Evolutionary conservation across 2,113 vertebrate genomes (phyloP).

Genomic region (Apeltes quadracus): DNA sequence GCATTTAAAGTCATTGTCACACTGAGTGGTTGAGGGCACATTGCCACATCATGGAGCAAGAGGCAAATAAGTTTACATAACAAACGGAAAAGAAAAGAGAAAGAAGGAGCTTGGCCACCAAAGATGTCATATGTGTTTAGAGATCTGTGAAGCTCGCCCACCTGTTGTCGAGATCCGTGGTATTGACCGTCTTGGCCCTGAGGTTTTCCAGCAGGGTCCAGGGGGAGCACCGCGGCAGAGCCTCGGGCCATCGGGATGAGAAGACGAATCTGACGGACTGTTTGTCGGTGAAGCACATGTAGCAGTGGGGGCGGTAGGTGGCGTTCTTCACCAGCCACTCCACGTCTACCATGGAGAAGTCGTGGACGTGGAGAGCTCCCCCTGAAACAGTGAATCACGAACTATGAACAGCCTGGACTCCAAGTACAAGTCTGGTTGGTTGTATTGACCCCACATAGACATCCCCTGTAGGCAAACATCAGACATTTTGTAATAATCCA

Average conservation of each 20-base stretch:
- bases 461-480: background rate
- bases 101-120: no score
- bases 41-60: background rate
- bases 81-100: background rate
- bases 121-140: background rate
- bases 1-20: background rate
- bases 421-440: background rate
- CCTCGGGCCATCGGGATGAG: conserved; percentile 71
- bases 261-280: conserved; percentile 82
- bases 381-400: conserved; percentile 70
- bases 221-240: conserved; percentile 68
- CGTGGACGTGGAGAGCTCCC: conserved; percentile 88
- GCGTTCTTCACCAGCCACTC: conserved; percentile 90
- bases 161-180: conserved; percentile 84
- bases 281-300: conserved; percentile 81
- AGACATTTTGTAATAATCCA: background rate
- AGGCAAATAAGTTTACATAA: background rate
- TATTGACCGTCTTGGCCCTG: conserved; percentile 69
- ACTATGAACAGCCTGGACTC: background rate
- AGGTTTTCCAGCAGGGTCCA: conserved; percentile 85
- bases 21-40: background rate
- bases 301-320: conserved; percentile 88
- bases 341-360: conserved; percentile 80
- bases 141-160: conserved; percentile 42
- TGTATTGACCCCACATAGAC: background rate